Evolutionary conservation across 1,140 invertebrate genomes (phyloP), one percentile per base, ranked within the genome.

Genomic region (Diabrotica virgifera): DNA sequence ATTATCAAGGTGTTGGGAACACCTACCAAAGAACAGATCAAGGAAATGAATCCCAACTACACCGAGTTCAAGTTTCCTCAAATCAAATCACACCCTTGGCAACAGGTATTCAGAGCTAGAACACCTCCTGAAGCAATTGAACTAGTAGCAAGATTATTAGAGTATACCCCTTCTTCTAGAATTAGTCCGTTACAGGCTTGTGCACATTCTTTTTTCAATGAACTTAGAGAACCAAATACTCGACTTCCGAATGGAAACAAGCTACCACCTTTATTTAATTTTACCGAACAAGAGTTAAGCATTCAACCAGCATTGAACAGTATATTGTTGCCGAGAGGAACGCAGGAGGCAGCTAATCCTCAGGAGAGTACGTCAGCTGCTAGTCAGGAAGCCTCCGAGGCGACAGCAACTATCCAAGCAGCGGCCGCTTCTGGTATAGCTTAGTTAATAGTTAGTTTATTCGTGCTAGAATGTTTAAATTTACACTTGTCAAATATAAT

Each of bases 61-160:
- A 98, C 96, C 72, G 97, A 99, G 85, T 99, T 99, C 82, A 98
- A 98, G 84, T 99, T 99, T 82, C 98, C 98, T 74, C 96, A 98
- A 82, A 99, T 99, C 81, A 99, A 98, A 83, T 95, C 96, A 77
- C 97, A 99, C 86, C 97, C 97, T 59, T 99, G 97, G 97, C 91
- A 94, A 82, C 98, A 98, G 92, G 96, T 99, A 75, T 99, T 99
- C 84, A 89, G 96, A 79, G 90, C 94, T 72, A 89, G 96, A 78
- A 99, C 97, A 64, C 95, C 97, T 51, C 89, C 91, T 59, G 97
- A 99, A 83, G 97, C 97, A 66, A 97, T 99, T 82, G 94, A 97
- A 77, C 84, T 99, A 68, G 96, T 99, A 63, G 94, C 96, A 56
- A 88, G 93, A 67, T 85, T 99, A 68, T 83, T 99, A 73, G 96